phyloP scores from a whole-genome alignment of 2,113 vertebrate genomes.

The Etheostoma spectabile region DNA sequence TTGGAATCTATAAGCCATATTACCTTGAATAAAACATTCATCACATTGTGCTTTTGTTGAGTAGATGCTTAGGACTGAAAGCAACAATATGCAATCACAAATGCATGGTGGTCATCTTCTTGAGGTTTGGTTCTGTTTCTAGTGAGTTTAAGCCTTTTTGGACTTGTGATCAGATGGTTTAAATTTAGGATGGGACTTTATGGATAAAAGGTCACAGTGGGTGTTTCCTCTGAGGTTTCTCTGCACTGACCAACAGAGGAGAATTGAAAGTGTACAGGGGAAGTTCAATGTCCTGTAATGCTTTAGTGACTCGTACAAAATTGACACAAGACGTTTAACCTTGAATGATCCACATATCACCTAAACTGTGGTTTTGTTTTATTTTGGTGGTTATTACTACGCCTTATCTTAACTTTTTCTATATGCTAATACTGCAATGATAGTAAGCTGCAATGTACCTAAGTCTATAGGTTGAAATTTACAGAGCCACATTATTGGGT shows the following conservation, averaged over 20 bases:
- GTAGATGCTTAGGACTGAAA: neutral
- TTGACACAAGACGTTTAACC: neutral
- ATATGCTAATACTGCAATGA: neutral
- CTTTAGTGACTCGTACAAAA: neutral
- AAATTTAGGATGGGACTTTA: neutral
- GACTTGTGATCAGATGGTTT: neutral
- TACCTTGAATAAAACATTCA: neutral
- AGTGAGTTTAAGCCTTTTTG: neutral
- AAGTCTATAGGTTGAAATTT: neutral
- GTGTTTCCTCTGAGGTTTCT: neutral
- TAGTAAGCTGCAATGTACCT: neutral
- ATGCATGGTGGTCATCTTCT: neutral
- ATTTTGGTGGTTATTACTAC: neutral
- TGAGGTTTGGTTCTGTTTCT: neutral
- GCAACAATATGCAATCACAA: neutral
- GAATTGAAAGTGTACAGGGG: conserved; percentile 7
- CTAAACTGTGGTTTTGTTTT: neutral
- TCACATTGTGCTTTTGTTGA: conserved; percentile 4
- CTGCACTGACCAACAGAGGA: neutral
- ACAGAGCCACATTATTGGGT: neutral
- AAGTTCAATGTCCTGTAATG: neutral
- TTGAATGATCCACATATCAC: neutral
- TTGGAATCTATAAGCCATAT: neutral
- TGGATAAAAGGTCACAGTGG: neutral
- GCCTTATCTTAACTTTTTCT: neutral